These are phyloP conservation scores for Cataglyphis cursor DNA, from an alignment of 2,888 invertebrate species.

Conservation along the genomic window DNA sequence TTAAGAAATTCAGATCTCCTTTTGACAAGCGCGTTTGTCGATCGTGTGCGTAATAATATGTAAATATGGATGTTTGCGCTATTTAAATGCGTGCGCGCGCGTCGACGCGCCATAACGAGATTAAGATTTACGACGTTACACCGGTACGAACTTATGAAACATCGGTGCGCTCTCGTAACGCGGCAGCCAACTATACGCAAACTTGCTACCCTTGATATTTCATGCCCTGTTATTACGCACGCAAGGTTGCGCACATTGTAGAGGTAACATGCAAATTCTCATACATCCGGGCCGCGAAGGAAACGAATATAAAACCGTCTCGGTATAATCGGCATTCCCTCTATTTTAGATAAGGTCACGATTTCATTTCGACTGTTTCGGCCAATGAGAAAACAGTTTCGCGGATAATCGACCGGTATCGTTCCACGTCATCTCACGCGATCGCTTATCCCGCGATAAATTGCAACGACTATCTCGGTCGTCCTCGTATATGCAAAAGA, in stretches of 20 bases:
- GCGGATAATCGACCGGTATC: slow-evolving; percentile 54
- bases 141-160: slow-evolving; percentile 53
- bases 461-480: slow-evolving; percentile 36
- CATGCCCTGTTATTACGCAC: slow-evolving; percentile 57
- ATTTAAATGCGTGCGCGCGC: slow-evolving; percentile 39
- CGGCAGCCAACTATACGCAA: slow-evolving; percentile 34
- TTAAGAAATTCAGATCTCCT: slow-evolving; percentile 9
- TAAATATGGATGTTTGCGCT: slow-evolving; percentile 41
- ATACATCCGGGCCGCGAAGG: slow-evolving; percentile 55
- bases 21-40: background rate
- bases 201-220: slow-evolving; percentile 57
- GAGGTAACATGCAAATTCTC: slow-evolving; percentile 62
- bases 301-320: slow-evolving; percentile 52
- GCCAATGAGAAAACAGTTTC: slow-evolving; percentile 37
- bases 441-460: slow-evolving; percentile 40
- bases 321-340: slow-evolving; percentile 57
- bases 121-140: slow-evolving; percentile 57
- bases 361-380: slow-evolving; percentile 53
- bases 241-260: slow-evolving; percentile 58
- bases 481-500: background rate
- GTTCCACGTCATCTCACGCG: slow-evolving; percentile 46
- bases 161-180: slow-evolving; percentile 36
- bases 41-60: slow-evolving; percentile 29
- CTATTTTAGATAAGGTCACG: slow-evolving; percentile 57
- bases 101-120: slow-evolving; percentile 33